These are phyloP conservation scores for Heterotilapia buettikoferi DNA, from an alignment of 2,113 vertebrate species.

Conservation along the genomic window DNA sequence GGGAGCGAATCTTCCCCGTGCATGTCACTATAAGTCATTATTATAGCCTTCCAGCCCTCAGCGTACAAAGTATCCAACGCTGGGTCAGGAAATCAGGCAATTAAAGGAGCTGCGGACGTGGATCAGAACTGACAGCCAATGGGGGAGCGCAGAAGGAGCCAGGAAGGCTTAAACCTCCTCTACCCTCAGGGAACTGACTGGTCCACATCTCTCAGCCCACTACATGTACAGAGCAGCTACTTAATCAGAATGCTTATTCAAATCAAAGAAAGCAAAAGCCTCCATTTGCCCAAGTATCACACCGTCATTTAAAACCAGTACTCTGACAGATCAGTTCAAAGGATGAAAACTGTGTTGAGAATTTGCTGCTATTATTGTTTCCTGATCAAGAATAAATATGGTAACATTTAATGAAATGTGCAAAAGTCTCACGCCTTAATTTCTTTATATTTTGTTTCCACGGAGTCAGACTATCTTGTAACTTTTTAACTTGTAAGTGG, in stretches of 20 bases:
- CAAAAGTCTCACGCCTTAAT: neutral
- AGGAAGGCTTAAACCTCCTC: conserved; percentile 36
- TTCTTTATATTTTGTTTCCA: neutral
- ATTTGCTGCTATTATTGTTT: neutral
- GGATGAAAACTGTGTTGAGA: neutral
- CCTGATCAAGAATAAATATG: neutral
- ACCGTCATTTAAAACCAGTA: neutral
- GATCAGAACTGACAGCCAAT: conserved; percentile 55
- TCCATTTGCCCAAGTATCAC: neutral
- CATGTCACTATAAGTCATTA: conserved; percentile 57
- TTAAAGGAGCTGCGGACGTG: conserved; percentile 32
- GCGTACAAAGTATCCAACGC: conserved; percentile 28
- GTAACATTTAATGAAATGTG: neutral
- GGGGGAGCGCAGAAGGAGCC: conserved; percentile 47
- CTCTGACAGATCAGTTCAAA: neutral
- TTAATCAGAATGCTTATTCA: conserved; percentile 45
- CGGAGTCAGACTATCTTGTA: neutral
- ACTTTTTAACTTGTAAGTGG: neutral
- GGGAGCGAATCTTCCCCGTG: conserved; percentile 28
- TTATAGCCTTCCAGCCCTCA: conserved; percentile 38
- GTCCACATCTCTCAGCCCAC: conserved; percentile 37
- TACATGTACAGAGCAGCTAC: conserved; percentile 14
- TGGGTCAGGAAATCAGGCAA: conserved; percentile 50
- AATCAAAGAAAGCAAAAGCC: conserved; percentile 19
- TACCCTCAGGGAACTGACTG: conserved; percentile 46